A percentile compares a stretch with the other conserved stretches of the same genome.
phyloP scores from a whole-genome alignment of 2,113 vertebrate genomes.

The Hippocampus comes region DNA sequence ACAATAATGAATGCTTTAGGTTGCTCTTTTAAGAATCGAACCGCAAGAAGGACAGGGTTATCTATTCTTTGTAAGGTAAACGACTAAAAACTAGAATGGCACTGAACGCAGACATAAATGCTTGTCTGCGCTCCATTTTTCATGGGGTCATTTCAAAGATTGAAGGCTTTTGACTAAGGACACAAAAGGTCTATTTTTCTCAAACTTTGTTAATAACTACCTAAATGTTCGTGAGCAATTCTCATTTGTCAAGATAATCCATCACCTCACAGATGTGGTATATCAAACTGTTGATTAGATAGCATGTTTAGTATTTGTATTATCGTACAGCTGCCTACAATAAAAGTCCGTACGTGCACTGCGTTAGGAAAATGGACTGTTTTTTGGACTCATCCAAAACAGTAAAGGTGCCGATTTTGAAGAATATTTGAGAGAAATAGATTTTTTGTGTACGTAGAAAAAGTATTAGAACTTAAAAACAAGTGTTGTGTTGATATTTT shows the following conservation, averaged over 20 bases:
- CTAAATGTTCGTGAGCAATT: neutral
- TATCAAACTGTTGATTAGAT: neutral
- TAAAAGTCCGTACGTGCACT: no score
- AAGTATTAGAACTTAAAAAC: no score
- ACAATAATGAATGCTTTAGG: conserved; percentile 13
- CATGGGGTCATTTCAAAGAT: neutral
- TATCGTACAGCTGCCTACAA: neutral
- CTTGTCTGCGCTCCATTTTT: neutral
- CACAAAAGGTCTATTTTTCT: neutral
- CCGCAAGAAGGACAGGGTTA: conserved; percentile 15
- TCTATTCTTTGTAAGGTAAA: conserved; percentile 43
- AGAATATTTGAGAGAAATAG: no score
- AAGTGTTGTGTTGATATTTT: no score
- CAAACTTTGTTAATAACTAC: neutral
- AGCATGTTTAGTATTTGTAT: neutral
- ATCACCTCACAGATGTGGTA: neutral
- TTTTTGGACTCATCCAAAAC: no score
- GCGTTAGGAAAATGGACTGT: no score
- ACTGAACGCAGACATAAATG: neutral
- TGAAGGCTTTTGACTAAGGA: neutral
- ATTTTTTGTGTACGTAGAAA: no score
- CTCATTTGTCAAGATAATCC: neutral
- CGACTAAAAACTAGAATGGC: conserved; percentile 4
- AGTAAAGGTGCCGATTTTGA: no score
- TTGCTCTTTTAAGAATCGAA: conserved; percentile 7